Percentiles rank a stretch among this genome's conserved stretches.
These are phyloP conservation scores for Cheilosia urbana DNA, from an alignment of 2,888 invertebrate species.

Conservation along the genomic window DNA sequence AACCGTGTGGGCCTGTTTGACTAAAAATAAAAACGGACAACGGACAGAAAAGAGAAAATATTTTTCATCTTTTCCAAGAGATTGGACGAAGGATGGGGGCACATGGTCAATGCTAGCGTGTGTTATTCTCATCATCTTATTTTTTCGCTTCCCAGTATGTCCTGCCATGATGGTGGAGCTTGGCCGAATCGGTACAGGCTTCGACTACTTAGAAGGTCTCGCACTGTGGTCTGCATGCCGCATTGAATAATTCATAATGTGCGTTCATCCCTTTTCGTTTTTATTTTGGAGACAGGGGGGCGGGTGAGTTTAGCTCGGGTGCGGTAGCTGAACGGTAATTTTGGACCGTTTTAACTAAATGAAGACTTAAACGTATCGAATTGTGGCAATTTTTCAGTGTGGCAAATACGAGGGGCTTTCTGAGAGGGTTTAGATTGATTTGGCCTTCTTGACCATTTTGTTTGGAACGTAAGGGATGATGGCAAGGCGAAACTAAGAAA, in stretches of 20 bases:
- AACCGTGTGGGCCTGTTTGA: slow-evolving; percentile 66
- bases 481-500: slow-evolving; percentile 58
- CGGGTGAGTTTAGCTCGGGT: slow-evolving; percentile 41
- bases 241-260: slow-evolving; percentile 76
- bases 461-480: slow-evolving; percentile 9
- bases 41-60: slow-evolving; percentile 70
- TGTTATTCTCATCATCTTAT: slow-evolving; percentile 58
- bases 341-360: slow-evolving; percentile 72
- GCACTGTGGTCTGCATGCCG: slow-evolving; percentile 69
- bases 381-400: slow-evolving; percentile 72
- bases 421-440: slow-evolving; percentile 65
- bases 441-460: slow-evolving; percentile 64
- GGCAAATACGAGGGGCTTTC: slow-evolving; percentile 14
- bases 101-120: slow-evolving; percentile 63
- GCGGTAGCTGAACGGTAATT: slow-evolving; percentile 65
- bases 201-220: slow-evolving; percentile 66
- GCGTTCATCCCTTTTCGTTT: slow-evolving; percentile 74
- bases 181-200: slow-evolving; percentile 27
- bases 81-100: slow-evolving; percentile 14
- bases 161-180: slow-evolving; percentile 42
- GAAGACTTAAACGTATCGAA: slow-evolving; percentile 75
- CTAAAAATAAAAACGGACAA: slow-evolving; percentile 74
- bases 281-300: slow-evolving; percentile 19
- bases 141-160: slow-evolving; percentile 47
- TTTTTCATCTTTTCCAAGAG: slow-evolving; percentile 70